Percentiles rank a stretch among this genome's conserved stretches.
Evolutionary conservation across 2,797 vertebrate genomes (phyloP).

Genomic region (Hydrophis major): DNA sequence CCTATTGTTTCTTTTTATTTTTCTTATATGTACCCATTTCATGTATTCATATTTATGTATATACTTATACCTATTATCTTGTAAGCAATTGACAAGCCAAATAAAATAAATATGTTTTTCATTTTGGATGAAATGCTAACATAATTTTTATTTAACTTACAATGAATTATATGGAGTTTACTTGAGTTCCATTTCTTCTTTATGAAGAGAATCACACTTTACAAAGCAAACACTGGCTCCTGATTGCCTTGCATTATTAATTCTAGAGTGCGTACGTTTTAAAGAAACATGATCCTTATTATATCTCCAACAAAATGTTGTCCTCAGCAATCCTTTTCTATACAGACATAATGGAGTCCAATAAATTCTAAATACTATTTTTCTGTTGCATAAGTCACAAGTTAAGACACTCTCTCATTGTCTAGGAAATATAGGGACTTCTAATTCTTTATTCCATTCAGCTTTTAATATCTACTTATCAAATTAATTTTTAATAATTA

Average conservation of each 20-base stretch:
- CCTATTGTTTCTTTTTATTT: no score
- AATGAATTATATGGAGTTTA: neutral
- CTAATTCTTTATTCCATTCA: neutral
- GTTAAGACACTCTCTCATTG: neutral
- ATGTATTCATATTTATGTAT: no score
- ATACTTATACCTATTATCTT: no score
- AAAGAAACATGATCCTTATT: no score
- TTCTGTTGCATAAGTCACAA: neutral
- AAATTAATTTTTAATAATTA: no score
- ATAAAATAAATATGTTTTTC: neutral
- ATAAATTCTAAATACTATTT: no score
- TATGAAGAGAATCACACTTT: rapidly evolving
- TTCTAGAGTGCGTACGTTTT: neutral
- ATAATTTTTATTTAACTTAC: neutral
- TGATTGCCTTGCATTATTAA: neutral
- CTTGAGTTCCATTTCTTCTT: neutral
- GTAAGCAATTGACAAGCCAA: no score
- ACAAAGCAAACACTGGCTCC: neutral
- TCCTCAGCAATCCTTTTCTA: no score
- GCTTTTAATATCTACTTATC: no score
- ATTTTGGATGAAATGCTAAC: neutral
- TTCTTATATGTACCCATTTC: no score
- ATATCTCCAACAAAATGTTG: no score
- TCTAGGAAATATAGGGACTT: neutral
- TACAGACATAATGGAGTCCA: no score